Base-by-base conservation (phyloP, 2,113 vertebrate genomes). In the Tinamus guttatus region DNA sequence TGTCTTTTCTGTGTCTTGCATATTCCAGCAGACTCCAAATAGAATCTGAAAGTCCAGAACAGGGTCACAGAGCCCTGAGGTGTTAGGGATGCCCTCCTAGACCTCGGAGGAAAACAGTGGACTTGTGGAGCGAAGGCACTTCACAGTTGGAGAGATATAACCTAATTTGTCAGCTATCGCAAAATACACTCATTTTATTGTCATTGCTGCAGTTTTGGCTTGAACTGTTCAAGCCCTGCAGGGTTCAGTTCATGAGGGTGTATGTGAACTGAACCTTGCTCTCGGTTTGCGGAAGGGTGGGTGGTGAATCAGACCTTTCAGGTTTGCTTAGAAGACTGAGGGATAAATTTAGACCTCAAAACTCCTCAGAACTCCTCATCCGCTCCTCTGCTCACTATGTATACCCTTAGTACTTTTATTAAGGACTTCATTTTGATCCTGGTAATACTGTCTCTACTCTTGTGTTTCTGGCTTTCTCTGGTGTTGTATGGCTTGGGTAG, bases 121-220 rank as follows among this genome's bases (percentile, higher is more conserved):
- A 77, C 41, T 86, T 68, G 70, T 49, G 96, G 81, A 75, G 36
- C 90, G 91, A 76, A 93, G 89, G 84, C 52, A 78, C 64, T 91
- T 93, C 52, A 76, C 91, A 81, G 38, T 51, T 67, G 78, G 68
- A 60, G 68, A 87, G 74, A 95, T 63, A 62, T 95, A 97, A 97
- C 91, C 49, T 75, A 52, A 70, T 95, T 96, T 97, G 96, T 96
- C 96, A 97, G 94, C 92, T 94, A 87, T 97, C 94, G 93, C 85
- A 67, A 94, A 96, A 58, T 67, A 74, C 76, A 85, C 93, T 89
- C 75, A 81, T 93, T 95, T 96, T 34, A 86, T 93, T 96, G 96
- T 81, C 38, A 51, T 95, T 94, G 94, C 94, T 92, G 92, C 86
- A 85, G 87, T 97, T 96, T 93, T 94, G 93, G 94, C 83, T 86